Percentiles rank a stretch among this genome's conserved stretches.
Conservation (phyloP, 2,113 vertebrate species). For the Protobothrops flavoviridis region DNA sequence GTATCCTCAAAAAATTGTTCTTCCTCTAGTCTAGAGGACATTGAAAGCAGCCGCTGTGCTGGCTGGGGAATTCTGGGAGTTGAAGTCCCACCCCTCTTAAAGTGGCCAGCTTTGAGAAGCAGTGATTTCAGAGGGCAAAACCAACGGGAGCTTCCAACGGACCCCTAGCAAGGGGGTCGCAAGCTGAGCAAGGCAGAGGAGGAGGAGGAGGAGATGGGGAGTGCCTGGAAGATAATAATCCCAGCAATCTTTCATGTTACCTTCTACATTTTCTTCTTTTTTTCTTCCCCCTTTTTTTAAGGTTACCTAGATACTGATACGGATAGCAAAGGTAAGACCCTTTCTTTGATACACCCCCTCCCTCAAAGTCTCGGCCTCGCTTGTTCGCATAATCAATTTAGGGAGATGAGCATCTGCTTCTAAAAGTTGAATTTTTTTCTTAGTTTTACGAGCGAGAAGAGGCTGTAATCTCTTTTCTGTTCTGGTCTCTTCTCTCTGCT, state of each 20-base stretch:
- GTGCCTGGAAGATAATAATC: not conserved
- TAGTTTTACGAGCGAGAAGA: not conserved
- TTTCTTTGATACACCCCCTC: too few species aligned
- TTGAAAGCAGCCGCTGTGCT: too few species aligned
- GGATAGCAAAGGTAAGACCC: not conserved
- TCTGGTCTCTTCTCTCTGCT: not conserved
- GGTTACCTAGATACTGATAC: not conserved
- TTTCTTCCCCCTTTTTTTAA: not conserved
- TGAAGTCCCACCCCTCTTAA: not conserved
- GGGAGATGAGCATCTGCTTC: not conserved
- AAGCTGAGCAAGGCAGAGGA: not conserved
- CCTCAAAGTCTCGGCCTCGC: fast-evolving
- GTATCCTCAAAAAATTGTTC: too few species aligned
- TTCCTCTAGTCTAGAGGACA: too few species aligned
- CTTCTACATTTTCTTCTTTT: too few species aligned
- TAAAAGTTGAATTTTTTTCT: not conserved
- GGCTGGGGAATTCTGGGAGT: not conserved
- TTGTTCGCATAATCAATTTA: not conserved
- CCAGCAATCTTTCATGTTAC: not conserved
- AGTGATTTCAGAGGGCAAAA: too few species aligned
- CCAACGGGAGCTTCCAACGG: too few species aligned
- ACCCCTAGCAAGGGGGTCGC: not conserved
- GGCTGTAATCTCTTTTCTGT: not conserved
- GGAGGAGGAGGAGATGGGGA: not conserved
- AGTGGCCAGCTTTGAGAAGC: not conserved